phyloP scores from a whole-genome alignment of 92 coral and sea anemone genomes.

The Phenganax subtilis region DNA sequence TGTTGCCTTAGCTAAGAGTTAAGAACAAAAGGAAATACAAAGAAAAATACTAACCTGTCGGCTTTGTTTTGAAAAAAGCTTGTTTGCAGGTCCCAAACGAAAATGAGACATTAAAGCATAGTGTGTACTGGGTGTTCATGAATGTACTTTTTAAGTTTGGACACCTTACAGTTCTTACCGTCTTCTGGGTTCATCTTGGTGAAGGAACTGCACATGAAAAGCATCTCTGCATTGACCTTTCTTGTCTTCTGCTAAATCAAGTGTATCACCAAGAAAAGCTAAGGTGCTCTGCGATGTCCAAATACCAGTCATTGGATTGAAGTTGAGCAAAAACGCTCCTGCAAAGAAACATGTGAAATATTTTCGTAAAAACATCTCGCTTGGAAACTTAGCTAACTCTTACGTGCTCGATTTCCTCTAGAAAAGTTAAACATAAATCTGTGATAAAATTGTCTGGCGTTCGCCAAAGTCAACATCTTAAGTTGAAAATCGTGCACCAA shows the following conservation, averaged over 20 bases:
- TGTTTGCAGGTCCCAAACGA: too few species aligned
- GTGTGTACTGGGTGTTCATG: background rate
- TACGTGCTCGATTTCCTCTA: too few species aligned
- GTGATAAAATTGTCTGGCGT: too few species aligned
- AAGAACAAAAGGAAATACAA: too few species aligned
- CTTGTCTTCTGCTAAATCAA: slow-evolving; percentile 32
- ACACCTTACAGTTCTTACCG: background rate
- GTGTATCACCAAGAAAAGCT: slow-evolving; percentile 36
- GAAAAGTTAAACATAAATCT: too few species aligned
- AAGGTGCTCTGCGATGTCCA: slow-evolving; percentile 36
- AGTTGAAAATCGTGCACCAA: too few species aligned
- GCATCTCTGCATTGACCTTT: slow-evolving; percentile 26
- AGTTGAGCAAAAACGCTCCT: slow-evolving; percentile 35
- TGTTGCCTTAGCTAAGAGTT: too few species aligned
- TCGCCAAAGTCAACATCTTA: too few species aligned
- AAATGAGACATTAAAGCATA: too few species aligned
- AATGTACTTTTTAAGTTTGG: background rate
- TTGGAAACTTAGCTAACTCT: too few species aligned
- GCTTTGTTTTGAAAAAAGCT: too few species aligned
- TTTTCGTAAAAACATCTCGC: background rate
- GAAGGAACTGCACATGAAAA: slow-evolving; percentile 35
- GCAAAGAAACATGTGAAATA: background rate
- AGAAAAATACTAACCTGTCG: too few species aligned
- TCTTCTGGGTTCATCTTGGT: slow-evolving; percentile 38
- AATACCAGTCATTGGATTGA: slow-evolving; percentile 20